Base-by-base conservation (phyloP, 2,113 vertebrate species). In the Laterallus jamaicensis region DNA sequence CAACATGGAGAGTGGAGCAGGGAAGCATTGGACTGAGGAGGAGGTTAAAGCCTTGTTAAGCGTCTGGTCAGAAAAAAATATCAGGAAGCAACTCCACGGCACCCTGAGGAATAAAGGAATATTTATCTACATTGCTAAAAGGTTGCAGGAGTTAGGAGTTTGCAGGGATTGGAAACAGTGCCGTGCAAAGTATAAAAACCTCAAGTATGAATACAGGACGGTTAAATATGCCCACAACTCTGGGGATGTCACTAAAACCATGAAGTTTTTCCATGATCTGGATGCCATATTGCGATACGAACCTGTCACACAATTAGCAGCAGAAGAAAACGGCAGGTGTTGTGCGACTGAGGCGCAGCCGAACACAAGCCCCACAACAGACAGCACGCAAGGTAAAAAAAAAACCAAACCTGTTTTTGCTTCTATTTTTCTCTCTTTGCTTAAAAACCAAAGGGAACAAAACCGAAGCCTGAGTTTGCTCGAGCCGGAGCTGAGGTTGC, bases 141-240 rank as follows among this genome's bases (percentile, higher is more conserved):
- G 98, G 90, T 98, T 99, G 95, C 98, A 98, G 96, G 98, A 98
- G 96, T 97, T 99, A 95, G 98, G 98, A 80, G 98, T 99, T 81
- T 93, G 94, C 95, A 98, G 98, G 97, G 98, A 98, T 91, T 99
- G 99, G 99, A 98, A 98, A 97, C 98, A 99, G 97, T 99, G 98
- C 96, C 97, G 97, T 95, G 98, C 98, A 96, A 98, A 99, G 97
- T 98, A 99, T 95, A 99, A 98, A 98, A 98, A 98, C 47, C 98
- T 99, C 93, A 98, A 99, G 96, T 98, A 99, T 63, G 98, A 99
- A 96, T 98, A 98, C 96, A 98, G 98, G 96, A 98, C 97, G 96
- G 97, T 97, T 95, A 98, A 98, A 97, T 95, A 96, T 90, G 97
- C 97, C 88, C 97, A 96, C 95, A 97, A 86, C 86, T 96, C 97